Evolutionary conservation across 2,797 vertebrate species (phyloP).

Genomic region (Dendrocincla fuliginosa): DNA sequence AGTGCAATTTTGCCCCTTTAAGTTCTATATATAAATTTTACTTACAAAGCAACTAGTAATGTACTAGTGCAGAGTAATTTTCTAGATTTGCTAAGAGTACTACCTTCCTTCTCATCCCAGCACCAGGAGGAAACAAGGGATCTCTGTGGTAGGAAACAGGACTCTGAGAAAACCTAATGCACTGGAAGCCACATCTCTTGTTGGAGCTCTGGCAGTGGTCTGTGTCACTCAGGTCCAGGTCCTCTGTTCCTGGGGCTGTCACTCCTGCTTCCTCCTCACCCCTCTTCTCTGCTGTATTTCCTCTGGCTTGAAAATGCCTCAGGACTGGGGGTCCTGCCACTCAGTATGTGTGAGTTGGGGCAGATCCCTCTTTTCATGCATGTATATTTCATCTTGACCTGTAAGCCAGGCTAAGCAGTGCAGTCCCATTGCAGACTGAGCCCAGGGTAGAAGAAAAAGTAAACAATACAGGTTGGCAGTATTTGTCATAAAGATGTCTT

Average conservation of each 20-base stretch:
- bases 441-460: neutral
- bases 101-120: neutral
- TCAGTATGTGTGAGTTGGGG: neutral
- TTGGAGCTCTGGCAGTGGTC: neutral
- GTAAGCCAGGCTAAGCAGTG: neutral
- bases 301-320: neutral
- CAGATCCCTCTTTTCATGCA: neutral
- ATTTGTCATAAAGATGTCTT: neutral
- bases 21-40: neutral
- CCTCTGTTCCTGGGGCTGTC: neutral
- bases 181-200: neutral
- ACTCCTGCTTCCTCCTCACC: neutral
- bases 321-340: neutral
- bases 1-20: neutral
- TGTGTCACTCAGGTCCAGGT: neutral
- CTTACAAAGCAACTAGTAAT: neutral
- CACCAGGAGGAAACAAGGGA: neutral
- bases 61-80: neutral
- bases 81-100: neutral
- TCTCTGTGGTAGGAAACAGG: neutral
- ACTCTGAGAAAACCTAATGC: rapidly evolving
- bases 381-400: rapidly evolving
- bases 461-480: neutral
- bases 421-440: neutral
- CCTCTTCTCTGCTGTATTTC: neutral